Evolutionary conservation across 2,888 invertebrate species (phyloP).

Genomic region (Melanostoma mellinum): DNA sequence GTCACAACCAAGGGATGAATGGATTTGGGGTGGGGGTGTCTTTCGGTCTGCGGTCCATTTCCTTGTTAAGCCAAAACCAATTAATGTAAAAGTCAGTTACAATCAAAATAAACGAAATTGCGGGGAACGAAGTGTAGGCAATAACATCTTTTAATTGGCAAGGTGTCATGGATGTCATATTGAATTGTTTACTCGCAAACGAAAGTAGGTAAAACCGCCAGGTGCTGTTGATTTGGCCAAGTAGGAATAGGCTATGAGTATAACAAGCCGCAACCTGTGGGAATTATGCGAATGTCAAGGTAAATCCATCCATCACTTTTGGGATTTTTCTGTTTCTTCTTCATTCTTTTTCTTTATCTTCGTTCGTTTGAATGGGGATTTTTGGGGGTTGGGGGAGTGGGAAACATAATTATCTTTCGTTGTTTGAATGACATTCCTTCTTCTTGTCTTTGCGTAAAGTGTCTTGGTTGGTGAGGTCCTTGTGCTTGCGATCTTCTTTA

Average conservation of each 20-base stretch:
- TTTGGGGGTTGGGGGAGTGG: too few relatives aligned
- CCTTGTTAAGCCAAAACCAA: neutral
- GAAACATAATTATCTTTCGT: too few relatives aligned
- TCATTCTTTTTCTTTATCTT: too few relatives aligned
- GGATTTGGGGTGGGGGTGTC: neutral
- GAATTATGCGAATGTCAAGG: neutral
- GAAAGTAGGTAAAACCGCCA: neutral
- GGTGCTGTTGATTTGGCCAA: neutral
- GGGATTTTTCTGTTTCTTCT: too few relatives aligned
- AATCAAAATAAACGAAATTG: neutral
- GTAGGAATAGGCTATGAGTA: neutral
- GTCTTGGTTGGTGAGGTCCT: neutral
- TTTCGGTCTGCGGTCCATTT: neutral
- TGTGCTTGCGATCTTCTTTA: neutral
- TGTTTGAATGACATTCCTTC: too few relatives aligned
- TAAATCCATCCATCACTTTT: neutral
- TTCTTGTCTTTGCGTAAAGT: neutral
- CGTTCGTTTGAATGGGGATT: too few relatives aligned
- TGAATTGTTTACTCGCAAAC: neutral
- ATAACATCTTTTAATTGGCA: neutral
- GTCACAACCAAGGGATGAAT: neutral
- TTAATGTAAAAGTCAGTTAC: neutral
- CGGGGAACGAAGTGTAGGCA: neutral
- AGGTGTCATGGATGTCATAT: constrained; percentile 13
- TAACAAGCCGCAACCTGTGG: neutral